Evolutionary conservation across 1,140 invertebrate genomes (phyloP).

Genomic region (Aphidius gifuensis): DNA sequence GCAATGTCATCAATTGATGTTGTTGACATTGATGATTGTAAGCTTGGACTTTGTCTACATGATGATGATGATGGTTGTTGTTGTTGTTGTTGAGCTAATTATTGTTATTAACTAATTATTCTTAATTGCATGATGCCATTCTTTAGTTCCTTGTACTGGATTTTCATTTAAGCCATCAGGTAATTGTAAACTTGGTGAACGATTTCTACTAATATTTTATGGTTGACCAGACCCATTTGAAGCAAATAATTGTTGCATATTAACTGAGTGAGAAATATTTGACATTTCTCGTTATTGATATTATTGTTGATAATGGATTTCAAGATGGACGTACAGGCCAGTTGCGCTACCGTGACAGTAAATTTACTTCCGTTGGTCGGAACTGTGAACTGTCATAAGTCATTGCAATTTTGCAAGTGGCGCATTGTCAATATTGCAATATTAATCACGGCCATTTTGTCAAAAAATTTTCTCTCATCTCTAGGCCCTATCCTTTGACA

Average conservation of each 20-base stretch:
- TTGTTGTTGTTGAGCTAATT: conserved; percentile 33
- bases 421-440: too few relatives aligned
- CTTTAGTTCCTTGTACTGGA: conserved; percentile 83
- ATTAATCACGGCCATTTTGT: too few relatives aligned
- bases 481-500: too few relatives aligned
- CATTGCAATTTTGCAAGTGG: conserved; percentile 58
- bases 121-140: conserved; percentile 97
- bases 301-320: conserved; percentile 32
- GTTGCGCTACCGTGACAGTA: conserved; percentile 41
- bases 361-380: conserved; percentile 59
- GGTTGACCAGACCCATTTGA: conserved; percentile 47
- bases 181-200: conserved; percentile 56
- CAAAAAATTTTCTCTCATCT: conserved; percentile 26
- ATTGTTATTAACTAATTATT: conserved; percentile 74
- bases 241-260: conserved; percentile 52
- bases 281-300: conserved; percentile 49
- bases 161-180: conserved; percentile 62
- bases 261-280: conserved; percentile 32
- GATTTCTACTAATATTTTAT: conserved; percentile 40
- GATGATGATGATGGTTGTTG: conserved; percentile 46
- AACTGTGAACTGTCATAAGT: too few relatives aligned
- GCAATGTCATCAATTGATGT: conserved; percentile 43
- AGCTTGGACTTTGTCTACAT: conserved; percentile 49
- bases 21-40: conserved; percentile 50
- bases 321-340: too few relatives aligned